These are phyloP conservation scores for Pangasius krempfi DNA, from an alignment of 2,797 vertebrate species.

Conservation along the genomic window DNA sequence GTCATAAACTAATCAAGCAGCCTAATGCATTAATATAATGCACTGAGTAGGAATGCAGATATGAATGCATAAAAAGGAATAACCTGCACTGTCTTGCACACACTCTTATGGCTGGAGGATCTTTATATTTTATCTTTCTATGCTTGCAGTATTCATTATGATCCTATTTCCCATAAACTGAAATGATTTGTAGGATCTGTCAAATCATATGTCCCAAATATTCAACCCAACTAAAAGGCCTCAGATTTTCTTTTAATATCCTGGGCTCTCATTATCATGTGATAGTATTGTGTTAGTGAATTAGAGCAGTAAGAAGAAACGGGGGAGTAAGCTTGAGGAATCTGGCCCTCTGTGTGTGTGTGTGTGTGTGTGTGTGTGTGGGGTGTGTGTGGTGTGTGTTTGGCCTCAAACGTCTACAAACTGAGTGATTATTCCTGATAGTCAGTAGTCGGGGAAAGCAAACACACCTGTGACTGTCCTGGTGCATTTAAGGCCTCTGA, in stretches of 20 bases:
- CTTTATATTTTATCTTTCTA: neutral
- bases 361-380: neutral
- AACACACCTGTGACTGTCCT: conserved; percentile 22
- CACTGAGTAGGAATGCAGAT: neutral
- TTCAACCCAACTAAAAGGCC: no score
- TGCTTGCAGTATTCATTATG: neutral
- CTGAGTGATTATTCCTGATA: conserved; percentile 18
- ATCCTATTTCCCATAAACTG: neutral
- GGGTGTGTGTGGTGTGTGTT: neutral
- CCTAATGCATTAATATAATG: neutral
- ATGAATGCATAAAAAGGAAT: no score
- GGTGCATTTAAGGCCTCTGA: neutral
- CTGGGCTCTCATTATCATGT: neutral
- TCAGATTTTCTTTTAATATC: conserved; percentile 26
- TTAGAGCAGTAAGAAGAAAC: conserved; percentile 36
- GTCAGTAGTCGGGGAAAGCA: conserved; percentile 9
- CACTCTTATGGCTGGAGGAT: neutral
- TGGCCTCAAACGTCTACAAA: neutral
- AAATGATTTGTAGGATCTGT: neutral
- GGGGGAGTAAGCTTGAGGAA: conserved; percentile 38
- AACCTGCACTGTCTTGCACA: neutral
- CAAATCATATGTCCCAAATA: no score
- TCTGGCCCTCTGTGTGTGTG: neutral
- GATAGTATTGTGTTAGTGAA: conserved; percentile 30
- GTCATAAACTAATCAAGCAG: neutral